Percentiles rank a stretch among this genome's conserved stretches.
These are phyloP conservation scores for Bujurquina vittata DNA, from an alignment of 2,113 vertebrate species.

Conservation along the genomic window DNA sequence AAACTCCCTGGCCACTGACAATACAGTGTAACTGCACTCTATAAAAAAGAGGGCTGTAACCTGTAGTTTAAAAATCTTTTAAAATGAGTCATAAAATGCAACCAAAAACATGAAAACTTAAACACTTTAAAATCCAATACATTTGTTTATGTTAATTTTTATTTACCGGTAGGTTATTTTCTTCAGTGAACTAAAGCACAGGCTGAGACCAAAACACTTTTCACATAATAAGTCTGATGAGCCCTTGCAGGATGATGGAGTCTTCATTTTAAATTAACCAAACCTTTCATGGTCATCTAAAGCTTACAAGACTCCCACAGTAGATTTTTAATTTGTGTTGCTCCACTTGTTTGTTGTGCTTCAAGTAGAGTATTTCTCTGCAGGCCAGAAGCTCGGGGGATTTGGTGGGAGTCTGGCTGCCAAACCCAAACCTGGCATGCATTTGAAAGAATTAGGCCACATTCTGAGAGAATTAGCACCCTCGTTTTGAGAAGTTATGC, in stretches of 20 bases:
- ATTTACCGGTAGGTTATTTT: no score
- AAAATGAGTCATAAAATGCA: not conserved
- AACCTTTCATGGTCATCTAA: conserved; percentile 25
- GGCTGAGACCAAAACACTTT: not conserved
- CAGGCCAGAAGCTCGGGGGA: conserved; percentile 25
- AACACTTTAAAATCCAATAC: not conserved
- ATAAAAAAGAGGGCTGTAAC: not conserved
- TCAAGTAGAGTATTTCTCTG: not conserved
- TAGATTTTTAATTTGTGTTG: conserved; percentile 21
- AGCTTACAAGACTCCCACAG: conserved; percentile 8
- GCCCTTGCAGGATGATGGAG: not conserved
- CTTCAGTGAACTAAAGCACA: not conserved
- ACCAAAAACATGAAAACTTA: not conserved
- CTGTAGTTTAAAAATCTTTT: not conserved
- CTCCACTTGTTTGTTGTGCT: conserved; percentile 19
- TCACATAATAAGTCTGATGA: not conserved
- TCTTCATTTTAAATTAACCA: conserved; percentile 12
- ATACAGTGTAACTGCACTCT: not conserved
- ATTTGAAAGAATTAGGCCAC: conserved; percentile 46
- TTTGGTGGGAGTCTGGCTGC: conserved; percentile 37
- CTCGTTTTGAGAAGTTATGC: conserved; percentile 32
- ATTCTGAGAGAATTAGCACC: conserved; percentile 27
- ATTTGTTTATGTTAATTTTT: no score
- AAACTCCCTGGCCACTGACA: not conserved
- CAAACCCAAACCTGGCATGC: conserved; percentile 26